These are phyloP conservation scores for Drosophila chauvacae DNA, from an alignment of 1,140 invertebrate genomes.

Conservation along the genomic window DNA sequence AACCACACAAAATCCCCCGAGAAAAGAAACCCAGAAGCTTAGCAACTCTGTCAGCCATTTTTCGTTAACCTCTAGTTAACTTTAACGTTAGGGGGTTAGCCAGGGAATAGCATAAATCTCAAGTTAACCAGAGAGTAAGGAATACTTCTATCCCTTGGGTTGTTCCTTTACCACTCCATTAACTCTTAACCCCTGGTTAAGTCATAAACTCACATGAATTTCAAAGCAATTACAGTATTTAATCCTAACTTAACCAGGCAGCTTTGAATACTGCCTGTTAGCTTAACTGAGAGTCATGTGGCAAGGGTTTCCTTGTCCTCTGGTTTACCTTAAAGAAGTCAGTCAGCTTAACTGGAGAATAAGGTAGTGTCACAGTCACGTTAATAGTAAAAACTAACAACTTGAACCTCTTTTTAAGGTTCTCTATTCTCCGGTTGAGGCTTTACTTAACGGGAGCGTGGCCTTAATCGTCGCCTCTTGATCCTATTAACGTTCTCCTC, in stretches of 20 bases:
- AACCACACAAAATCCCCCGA: not conserved
- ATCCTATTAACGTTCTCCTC: constrained; percentile 8
- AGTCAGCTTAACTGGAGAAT: constrained; percentile 1
- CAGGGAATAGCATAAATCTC: not conserved
- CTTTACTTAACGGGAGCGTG: not conserved
- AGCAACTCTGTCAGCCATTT: not conserved
- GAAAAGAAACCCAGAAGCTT: not conserved
- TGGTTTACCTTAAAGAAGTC: not conserved
- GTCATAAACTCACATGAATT: too few relatives aligned
- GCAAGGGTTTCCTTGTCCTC: not conserved
- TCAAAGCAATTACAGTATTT: too few relatives aligned
- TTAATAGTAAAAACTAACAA: not conserved
- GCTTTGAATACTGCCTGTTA: too few relatives aligned
- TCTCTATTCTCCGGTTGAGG: constrained; percentile 6
- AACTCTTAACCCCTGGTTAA: too few relatives aligned
- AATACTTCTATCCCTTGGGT: not conserved
- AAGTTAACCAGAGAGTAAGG: not conserved
- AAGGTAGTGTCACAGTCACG: not conserved
- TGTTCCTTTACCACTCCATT: too few relatives aligned
- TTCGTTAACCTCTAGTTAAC: not conserved
- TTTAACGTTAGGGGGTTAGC: not conserved
- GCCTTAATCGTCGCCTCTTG: not conserved
- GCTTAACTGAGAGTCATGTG: not conserved
- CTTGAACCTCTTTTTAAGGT: not conserved
- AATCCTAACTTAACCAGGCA: too few relatives aligned